A percentile compares a stretch with the other conserved stretches of the same genome.
Evolutionary conservation across 2,797 vertebrate genomes (phyloP).

Genomic region (Neopelma chrysocephalum): DNA sequence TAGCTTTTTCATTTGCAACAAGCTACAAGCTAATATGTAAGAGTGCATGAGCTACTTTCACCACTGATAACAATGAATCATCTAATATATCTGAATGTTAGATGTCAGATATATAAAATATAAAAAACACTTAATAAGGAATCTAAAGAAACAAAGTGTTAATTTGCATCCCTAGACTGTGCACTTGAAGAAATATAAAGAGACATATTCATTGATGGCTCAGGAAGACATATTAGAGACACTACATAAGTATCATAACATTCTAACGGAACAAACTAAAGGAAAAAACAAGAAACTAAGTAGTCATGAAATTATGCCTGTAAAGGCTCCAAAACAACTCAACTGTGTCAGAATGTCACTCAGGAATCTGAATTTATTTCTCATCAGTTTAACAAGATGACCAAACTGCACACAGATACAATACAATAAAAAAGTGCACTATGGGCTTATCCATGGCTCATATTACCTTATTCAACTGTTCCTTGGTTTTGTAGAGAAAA

Average conservation of each 20-base stretch:
- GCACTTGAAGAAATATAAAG: background rate
- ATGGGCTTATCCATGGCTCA: background rate
- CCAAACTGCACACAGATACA: background rate
- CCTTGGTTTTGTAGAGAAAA: constrained; percentile 77
- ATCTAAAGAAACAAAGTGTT: background rate
- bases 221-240: background rate
- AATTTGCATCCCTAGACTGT: background rate
- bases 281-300: background rate
- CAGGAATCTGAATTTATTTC: background rate
- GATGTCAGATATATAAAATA: background rate
- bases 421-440: background rate
- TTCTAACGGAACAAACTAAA: background rate
- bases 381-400: background rate
- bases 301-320: background rate
- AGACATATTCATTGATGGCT: background rate
- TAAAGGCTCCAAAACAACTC: background rate
- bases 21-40: background rate
- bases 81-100: background rate
- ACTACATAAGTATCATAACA: background rate
- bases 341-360: background rate
- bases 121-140: background rate
- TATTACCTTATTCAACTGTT: constrained; percentile 90
- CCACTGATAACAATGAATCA: background rate
- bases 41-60: background rate
- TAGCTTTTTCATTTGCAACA: background rate